phyloP scores from a whole-genome alignment of 1,140 invertebrate genomes.

The Microplitis demolitor region DNA sequence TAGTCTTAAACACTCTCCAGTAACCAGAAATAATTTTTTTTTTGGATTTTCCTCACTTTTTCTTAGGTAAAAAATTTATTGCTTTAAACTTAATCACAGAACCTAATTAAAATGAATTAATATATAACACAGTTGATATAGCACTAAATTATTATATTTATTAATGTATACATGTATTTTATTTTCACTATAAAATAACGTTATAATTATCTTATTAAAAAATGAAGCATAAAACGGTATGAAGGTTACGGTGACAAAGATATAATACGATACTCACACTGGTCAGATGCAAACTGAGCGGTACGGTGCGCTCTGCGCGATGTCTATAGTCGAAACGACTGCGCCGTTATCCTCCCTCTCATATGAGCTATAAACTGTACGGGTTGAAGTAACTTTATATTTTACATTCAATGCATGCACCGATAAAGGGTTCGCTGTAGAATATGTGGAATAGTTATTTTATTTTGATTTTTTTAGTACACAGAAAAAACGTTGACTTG shows the following conservation, averaged over 20 bases:
- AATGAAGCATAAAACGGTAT: background rate
- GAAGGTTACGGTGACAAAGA: background rate
- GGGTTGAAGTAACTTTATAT: background rate
- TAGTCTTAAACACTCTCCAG: background rate
- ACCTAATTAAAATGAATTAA: too few species aligned
- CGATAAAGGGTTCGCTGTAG: background rate
- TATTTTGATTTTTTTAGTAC: too few species aligned
- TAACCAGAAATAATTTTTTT: background rate
- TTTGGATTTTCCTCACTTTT: too few species aligned
- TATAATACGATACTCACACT: slow-evolving; percentile 42
- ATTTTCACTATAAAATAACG: too few species aligned
- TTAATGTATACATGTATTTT: too few species aligned
- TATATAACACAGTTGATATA: too few species aligned
- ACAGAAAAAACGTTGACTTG: too few species aligned
- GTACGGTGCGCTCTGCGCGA: slow-evolving; percentile 32
- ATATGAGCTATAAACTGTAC: slow-evolving; percentile 27
- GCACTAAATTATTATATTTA: too few species aligned
- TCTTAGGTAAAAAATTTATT: too few species aligned
- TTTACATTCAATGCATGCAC: background rate
- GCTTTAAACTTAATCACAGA: too few species aligned
- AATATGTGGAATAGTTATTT: too few species aligned
- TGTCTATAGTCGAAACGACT: slow-evolving; percentile 38
- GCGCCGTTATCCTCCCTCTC: slow-evolving; percentile 16
- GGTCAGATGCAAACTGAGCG: slow-evolving; percentile 48
- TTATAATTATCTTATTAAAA: background rate